Conservation (phyloP, 2,113 vertebrate species). For the Petrocephalus microphthalmus region DNA sequence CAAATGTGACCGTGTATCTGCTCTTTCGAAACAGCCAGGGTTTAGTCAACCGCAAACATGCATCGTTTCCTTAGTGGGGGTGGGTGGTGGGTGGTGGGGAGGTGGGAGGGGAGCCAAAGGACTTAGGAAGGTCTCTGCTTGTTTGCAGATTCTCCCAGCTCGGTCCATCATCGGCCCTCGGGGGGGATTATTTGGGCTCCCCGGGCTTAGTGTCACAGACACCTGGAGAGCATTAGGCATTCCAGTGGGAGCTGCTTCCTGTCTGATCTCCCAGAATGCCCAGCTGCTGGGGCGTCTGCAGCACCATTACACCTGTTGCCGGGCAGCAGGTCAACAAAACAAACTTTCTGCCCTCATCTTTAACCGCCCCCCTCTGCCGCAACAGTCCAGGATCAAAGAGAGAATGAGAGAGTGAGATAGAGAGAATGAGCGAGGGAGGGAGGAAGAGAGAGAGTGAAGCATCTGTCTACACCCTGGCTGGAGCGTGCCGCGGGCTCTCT, state of each 20-base stretch:
- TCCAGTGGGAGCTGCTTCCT: slow-evolving; percentile 22
- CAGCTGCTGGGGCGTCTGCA: slow-evolving; percentile 44
- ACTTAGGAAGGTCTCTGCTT: not conserved
- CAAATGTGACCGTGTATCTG: not conserved
- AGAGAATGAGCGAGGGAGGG: not conserved
- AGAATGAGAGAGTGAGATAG: slow-evolving; percentile 16
- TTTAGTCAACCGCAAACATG: not conserved
- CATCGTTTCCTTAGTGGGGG: not conserved
- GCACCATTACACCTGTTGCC: slow-evolving; percentile 52
- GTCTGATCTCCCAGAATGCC: slow-evolving; percentile 32
- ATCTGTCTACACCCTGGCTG: slow-evolving; percentile 45
- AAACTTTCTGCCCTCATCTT: slow-evolving; percentile 27
- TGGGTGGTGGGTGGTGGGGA: not conserved
- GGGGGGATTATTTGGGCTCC: slow-evolving; percentile 18
- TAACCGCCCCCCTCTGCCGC: slow-evolving; percentile 22
- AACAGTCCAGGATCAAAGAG: slow-evolving; percentile 28
- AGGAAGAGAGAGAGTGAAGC: not conserved
- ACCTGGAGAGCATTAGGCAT: slow-evolving; percentile 1
- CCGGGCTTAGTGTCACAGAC: slow-evolving; percentile 29
- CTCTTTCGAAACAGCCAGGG: not conserved
- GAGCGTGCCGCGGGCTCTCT: slow-evolving; percentile 46
- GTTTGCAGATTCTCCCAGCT: not conserved
- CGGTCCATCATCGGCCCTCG: slow-evolving; percentile 10
- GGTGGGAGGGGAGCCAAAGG: not conserved
- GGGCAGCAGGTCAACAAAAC: slow-evolving; percentile 63